Evolutionary conservation across 2,797 vertebrate genomes (phyloP), one percentile per base, ranked within the genome.

Genomic region (Delichon dasypus): DNA sequence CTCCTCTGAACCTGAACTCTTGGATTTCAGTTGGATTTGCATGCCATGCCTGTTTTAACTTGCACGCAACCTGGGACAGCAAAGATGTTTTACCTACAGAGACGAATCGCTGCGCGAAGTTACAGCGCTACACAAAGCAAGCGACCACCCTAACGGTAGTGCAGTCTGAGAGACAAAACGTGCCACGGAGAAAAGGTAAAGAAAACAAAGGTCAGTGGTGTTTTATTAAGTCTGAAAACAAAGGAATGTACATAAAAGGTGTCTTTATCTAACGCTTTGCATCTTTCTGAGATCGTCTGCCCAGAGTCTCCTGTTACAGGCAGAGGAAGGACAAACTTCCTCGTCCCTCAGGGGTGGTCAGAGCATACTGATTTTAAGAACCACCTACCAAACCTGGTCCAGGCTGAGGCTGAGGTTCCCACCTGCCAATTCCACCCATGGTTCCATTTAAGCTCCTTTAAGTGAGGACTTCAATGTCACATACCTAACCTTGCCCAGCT

Each of bases 71-170:
- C 80, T 30, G 71, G 85, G 83, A 84, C 71, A 36, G 83, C 55
- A 54, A 54, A 92, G 88, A 74, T 90, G 67, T 78, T 93, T 96
- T 93, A 94, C 90, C 89, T 91, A 7, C 10, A 57, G 65, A 92
- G 91, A 88, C 83, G 90, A 92, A 94, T 93, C 82, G 74, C 77
- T 86, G 70, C 0, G 2, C 79, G 22, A 78, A 60, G 38, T 67
- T 93, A 54, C 64, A 27, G 55, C 2, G 21, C 60, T 73, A 57
- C 55, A 76, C 6, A 80, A 60, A 73, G 86, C 65, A 83, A 92
- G 36, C 60, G 84, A 27, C 53, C 60, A 64, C 64, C 29, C 51
- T 34, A 38, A 62, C 1, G 4, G 47, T 13, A 13, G 22, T 64
- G 83, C 76, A 84, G 7, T 18, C 60, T 58, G 74, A 77, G 44